Base-by-base conservation (phyloP, 2,113 vertebrate genomes). In the Otis tarda region DNA sequence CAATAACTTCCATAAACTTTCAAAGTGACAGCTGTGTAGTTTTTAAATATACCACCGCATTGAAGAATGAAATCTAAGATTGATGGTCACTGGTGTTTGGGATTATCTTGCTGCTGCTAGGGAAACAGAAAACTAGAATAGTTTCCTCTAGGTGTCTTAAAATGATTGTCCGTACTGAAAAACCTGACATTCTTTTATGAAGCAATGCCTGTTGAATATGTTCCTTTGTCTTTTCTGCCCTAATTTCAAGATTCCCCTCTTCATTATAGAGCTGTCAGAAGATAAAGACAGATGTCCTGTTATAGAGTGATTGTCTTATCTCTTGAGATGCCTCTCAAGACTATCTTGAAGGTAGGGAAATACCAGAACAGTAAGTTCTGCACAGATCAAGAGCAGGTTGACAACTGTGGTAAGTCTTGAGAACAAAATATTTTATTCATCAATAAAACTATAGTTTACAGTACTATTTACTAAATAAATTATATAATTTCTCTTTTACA, bases 381-480 rank as follows among this genome's bases (percentile, higher is more conserved):
- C 79, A n/a, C 14, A 76, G 19, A 76, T 33, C 23, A 87, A 69
- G 1, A 91, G 10, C 13, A 85, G 16, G 15, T 24, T 65, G 49
- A 82, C 55, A 82, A 49, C 76, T 75, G 52, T 56, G 30, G n/a
- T 37, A 98, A 98, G 94, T 98, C 96, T 65, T 98, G 94, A 98
- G 97, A 98, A 98, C 97, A 98, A 98, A 98, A 98, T 98, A 98
- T 97, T 98, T 98, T 98, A 98, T 98, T 98, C 89, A 91, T 98
- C 98, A 98, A 98, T 98, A 99, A 98, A 99, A 98, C 98, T 98
- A 98, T 98, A 98, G 98, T 98, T 98, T 98, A 98, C 98, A 97
- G 85, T 97, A 96, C 94, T 98, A 98, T 98, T 98, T 98, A 98
- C 98, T 98, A 98, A 99, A 99, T 99, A 99, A 99, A 99, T 99